A percentile compares a stretch with the other conserved stretches of the same genome.
phyloP scores from a whole-genome alignment of 1,140 invertebrate genomes.

The Penaeus vannamei region DNA sequence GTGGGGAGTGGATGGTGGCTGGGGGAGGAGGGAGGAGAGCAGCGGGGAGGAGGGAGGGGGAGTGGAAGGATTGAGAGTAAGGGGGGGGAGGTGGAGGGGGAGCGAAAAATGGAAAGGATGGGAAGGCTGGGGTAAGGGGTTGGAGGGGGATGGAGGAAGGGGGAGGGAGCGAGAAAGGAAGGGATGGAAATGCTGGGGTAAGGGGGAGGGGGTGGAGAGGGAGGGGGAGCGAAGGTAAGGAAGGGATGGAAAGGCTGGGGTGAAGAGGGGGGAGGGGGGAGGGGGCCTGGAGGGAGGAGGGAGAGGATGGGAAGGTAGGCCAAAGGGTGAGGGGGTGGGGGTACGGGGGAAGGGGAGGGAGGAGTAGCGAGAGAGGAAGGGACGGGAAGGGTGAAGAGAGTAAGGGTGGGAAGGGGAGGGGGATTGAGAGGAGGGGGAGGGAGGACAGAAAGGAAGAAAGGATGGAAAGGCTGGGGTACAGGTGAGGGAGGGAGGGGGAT shows the following conservation, averaged over 20 bases:
- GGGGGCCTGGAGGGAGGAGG: no score
- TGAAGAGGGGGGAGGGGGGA: no score
- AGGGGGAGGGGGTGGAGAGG: no score
- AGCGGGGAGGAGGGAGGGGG: neutral
- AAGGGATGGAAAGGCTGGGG: neutral
- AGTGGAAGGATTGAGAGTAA: neutral
- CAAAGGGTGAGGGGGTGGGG: no score
- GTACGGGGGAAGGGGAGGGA: neutral
- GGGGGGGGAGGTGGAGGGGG: neutral
- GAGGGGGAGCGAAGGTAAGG: neutral
- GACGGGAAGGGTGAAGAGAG: conserved; percentile 3
- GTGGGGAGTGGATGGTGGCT: neutral
- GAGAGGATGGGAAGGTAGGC: no score
- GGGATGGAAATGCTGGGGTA: neutral
- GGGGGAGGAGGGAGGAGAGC: no score
- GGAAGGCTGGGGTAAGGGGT: neutral
- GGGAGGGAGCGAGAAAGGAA: neutral
- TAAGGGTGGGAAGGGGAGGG: neutral
- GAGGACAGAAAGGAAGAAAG: no score
- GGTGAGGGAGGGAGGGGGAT: no score
- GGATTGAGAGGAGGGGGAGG: neutral
- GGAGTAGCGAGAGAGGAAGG: neutral
- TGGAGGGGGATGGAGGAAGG: neutral
- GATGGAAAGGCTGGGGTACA: no score
- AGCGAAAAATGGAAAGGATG: neutral